These are phyloP conservation scores for Steatornis caripensis DNA, from an alignment of 2,113 vertebrate species.

Conservation along the genomic window DNA sequence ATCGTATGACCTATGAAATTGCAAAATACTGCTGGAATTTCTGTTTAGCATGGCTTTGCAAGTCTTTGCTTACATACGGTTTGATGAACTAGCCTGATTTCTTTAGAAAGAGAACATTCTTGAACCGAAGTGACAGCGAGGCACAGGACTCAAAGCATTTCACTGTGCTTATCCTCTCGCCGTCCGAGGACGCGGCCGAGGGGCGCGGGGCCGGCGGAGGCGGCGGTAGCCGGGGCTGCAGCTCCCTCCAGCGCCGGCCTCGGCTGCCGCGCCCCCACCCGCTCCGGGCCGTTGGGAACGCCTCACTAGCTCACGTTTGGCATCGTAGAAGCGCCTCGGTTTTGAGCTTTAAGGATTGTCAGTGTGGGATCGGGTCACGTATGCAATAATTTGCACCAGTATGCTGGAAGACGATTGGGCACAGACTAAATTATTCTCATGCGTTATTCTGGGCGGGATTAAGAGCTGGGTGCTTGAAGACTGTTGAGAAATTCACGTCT, in stretches of 20 bases:
- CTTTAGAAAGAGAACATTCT: not conserved
- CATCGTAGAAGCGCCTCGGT: not conserved
- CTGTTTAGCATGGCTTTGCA: not conserved
- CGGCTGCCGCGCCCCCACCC: too few relatives aligned
- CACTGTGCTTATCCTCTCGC: accelerated
- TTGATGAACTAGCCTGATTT: not conserved
- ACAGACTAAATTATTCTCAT: not conserved
- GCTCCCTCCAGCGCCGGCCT: constrained; percentile 53
- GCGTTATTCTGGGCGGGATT: not conserved
- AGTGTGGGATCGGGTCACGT: not conserved
- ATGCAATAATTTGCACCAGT: not conserved
- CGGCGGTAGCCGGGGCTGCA: not conserved
- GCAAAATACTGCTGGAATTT: not conserved
- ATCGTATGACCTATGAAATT: not conserved
- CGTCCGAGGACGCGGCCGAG: accelerated
- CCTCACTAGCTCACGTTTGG: not conserved
- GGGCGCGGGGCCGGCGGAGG: not conserved
- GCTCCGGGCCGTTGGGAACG: too few relatives aligned
- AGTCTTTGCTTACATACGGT: not conserved
- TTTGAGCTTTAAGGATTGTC: not conserved
- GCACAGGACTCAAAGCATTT: not conserved
- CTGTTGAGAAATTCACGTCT: not conserved
- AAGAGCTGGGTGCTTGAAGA: not conserved
- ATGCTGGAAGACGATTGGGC: not conserved
- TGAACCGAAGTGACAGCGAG: not conserved